phyloP scores from a whole-genome alignment of 2,797 vertebrate genomes.

The Onychomys arenicola region DNA sequence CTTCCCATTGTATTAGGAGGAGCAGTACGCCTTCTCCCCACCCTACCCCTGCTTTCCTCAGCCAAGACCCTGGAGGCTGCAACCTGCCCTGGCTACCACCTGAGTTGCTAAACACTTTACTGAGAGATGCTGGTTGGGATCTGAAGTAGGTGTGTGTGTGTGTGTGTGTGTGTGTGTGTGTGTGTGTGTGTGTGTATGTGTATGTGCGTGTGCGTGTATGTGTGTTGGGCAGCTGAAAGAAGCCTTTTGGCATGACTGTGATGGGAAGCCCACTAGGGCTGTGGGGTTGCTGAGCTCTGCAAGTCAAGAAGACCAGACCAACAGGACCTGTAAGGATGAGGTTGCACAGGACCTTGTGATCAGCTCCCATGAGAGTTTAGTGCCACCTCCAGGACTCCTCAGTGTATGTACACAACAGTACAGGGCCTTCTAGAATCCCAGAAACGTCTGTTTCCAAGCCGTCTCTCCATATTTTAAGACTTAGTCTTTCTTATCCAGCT shows the following conservation, averaged over 20 bases:
- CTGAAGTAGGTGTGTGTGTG: neutral
- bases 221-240: neutral
- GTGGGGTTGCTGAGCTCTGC: neutral
- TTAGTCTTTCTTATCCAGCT: neutral
- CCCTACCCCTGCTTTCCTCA: neutral
- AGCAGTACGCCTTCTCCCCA: neutral
- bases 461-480: neutral
- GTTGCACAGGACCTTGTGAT: neutral
- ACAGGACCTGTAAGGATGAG: no score
- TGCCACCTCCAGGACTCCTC: neutral
- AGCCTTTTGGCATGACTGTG: neutral
- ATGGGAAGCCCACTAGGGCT: neutral
- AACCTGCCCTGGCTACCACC: neutral
- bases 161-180: neutral
- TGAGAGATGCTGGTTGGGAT: neutral
- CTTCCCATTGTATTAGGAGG: neutral
- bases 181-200: neutral
- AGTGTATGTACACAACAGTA: neutral
- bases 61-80: neutral
- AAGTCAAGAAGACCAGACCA: neutral
- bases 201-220: neutral
- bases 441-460: neutral
- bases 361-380: neutral
- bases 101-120: neutral
- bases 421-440: neutral